Conservation (phyloP, 2,888 invertebrate species). For the Orchestes rusci region DNA sequence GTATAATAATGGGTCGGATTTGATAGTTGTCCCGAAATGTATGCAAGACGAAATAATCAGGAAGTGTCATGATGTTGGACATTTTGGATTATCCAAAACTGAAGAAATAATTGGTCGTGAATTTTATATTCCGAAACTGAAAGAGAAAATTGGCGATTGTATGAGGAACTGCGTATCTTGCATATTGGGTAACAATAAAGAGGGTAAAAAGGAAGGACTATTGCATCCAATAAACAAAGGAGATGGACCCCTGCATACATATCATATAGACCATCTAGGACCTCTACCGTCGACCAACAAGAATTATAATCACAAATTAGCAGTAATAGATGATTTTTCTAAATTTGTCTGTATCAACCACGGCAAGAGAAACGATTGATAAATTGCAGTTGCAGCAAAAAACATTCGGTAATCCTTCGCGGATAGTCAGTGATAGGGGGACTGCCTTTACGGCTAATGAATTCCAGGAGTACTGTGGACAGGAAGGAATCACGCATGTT, state of each 20-base stretch:
- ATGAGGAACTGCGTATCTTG: too few species aligned
- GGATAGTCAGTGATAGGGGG: slow-evolving; percentile 36
- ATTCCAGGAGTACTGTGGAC: slow-evolving; percentile 4
- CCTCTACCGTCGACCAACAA: too few species aligned
- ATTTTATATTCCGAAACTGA: too few species aligned
- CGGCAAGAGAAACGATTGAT: slow-evolving; percentile 28
- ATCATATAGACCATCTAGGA: slow-evolving; percentile 31
- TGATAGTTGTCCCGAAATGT: slow-evolving; percentile 31
- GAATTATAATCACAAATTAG: slow-evolving; percentile 21
- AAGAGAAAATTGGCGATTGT: too few species aligned
- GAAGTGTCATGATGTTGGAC: too few species aligned
- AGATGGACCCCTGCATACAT: slow-evolving; percentile 26
- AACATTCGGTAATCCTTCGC: slow-evolving; percentile 37
- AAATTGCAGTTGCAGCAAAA: slow-evolving; percentile 29
- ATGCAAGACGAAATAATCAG: slow-evolving; percentile 37
- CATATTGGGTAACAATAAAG: not conserved
- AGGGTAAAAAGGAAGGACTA: slow-evolving; percentile 23
- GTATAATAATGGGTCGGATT: too few species aligned
- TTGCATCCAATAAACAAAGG: slow-evolving; percentile 27
- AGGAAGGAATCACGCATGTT: slow-evolving; percentile 34
- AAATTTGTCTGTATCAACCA: slow-evolving; percentile 31
- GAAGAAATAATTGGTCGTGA: too few species aligned
- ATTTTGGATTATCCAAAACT: too few species aligned
- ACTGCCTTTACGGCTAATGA: slow-evolving; percentile 31
- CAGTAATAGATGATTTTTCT: slow-evolving; percentile 4